A percentile compares a stretch with the other conserved stretches of the same genome.
Evolutionary conservation across 2,113 vertebrate genomes (phyloP).

Genomic region (Cervus canadensis): DNA sequence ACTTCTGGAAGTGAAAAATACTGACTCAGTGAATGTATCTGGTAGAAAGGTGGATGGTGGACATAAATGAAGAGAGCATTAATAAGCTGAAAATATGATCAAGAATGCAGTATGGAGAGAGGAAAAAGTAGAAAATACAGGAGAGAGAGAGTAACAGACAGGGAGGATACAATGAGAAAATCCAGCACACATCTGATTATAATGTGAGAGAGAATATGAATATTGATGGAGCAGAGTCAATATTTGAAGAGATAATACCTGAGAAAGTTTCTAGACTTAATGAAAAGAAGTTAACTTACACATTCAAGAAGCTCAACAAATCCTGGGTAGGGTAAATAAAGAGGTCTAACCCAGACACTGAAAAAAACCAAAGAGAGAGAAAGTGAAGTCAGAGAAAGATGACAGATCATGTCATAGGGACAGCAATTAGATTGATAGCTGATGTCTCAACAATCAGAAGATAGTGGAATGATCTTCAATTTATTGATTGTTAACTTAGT

Average conservation of each 20-base stretch:
- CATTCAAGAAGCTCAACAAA: not conserved
- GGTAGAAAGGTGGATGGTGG: not conserved
- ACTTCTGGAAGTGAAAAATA: not conserved
- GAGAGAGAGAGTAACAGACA: not conserved
- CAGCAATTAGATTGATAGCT: not conserved
- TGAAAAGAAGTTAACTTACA: not conserved
- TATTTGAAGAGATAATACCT: not conserved
- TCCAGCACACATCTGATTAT: not conserved
- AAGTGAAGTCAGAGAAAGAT: not conserved
- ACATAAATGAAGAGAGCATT: not conserved
- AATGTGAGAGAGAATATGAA: not conserved
- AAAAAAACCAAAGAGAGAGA: not conserved
- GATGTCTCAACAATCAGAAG: not conserved
- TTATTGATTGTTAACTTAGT: not conserved
- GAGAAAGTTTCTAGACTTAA: not conserved
- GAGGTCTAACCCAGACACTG: not conserved
- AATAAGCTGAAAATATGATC: not conserved
- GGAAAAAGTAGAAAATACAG: not conserved
- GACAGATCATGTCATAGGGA: not conserved
- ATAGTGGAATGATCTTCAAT: not conserved
- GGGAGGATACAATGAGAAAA: not conserved
- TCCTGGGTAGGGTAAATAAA: not conserved
- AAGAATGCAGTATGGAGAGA: not conserved
- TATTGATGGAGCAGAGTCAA: not conserved
- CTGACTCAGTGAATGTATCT: not conserved